Percentiles rank a stretch among this genome's conserved stretches.
Evolutionary conservation across 2,888 invertebrate species (phyloP).

Genomic region (Hymenopus coronatus): DNA sequence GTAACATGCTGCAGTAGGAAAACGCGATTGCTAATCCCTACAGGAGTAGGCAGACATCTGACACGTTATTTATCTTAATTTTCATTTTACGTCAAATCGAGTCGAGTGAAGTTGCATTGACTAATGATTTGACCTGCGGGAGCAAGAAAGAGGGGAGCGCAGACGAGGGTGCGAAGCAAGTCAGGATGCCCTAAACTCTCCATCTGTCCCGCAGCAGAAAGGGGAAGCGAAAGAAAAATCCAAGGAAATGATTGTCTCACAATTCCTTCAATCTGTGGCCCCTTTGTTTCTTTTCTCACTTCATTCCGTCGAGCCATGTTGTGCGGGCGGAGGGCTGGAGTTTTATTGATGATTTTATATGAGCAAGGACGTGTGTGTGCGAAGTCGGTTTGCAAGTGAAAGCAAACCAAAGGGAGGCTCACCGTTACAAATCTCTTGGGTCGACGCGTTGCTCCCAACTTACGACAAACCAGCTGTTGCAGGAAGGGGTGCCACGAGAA

Average conservation of each 20-base stretch:
- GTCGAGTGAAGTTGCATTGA: not conserved
- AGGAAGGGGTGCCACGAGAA: not conserved
- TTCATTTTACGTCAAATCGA: conserved; percentile 8
- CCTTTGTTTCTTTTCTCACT: not conserved
- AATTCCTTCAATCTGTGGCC: conserved; percentile 8
- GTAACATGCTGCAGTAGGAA: not conserved
- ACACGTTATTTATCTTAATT: conserved; percentile 14
- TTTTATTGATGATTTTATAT: conserved; percentile 31
- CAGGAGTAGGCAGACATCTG: not conserved
- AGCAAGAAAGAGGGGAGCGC: not conserved
- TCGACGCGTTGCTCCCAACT: not conserved
- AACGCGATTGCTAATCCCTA: not conserved
- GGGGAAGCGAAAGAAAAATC: conserved; percentile 2
- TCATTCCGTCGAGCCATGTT: not conserved
- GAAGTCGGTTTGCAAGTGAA: conserved; percentile 1
- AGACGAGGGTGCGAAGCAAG: not conserved
- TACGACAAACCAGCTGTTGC: conserved; percentile 15
- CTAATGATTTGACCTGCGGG: not conserved
- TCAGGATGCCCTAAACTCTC: conserved; percentile 4
- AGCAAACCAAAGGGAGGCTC: not conserved
- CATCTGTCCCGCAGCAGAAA: not conserved
- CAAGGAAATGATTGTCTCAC: conserved; percentile 1
- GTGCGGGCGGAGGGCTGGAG: not conserved
- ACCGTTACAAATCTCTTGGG: conserved; percentile 7
- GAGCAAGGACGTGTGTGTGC: conserved; percentile 4